Base-by-base conservation (phyloP, 2,113 vertebrate genomes). In the Pterocles orientalis region DNA sequence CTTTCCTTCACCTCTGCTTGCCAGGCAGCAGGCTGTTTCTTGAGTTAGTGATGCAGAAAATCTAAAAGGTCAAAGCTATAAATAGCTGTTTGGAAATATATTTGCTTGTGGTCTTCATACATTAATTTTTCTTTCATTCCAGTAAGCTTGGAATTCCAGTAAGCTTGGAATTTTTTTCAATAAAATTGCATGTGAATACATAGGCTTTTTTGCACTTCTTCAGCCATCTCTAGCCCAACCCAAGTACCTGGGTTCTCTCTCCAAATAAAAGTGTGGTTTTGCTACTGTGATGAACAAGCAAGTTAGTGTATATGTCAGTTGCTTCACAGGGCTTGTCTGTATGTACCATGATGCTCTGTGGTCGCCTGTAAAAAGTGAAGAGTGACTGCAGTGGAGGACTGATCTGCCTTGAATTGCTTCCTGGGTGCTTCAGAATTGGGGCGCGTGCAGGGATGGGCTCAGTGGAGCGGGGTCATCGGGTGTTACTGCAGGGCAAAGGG, bases 11-110 rank as follows among this genome's bases (percentile, higher is more conserved):
- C 94, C 94, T 95, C 93, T 91, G 53, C 87, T 94, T 95, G 91
- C 95, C 94, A 94, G 73, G 66, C 83, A 95, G 93, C 84, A 80
- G 75, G 51, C 91, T 95, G 86, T 85, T 94, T 92, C 95, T 95
- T 91, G 84, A 91, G 81, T 87, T 94, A 85, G 61, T 69, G 96
- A 92, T 95, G 95, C 87, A 95, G 89, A 95, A 97, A 95, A 96
- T 94, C 57, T 89, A 26, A 94, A 97, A 97, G 95, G 94, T 97
- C 96, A 96, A 94, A 95, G 41, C 73, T 95, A 95, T 96, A 95
- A 96, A 96, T 96, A 96, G 81, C 58, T 89, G 48, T 92, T 97
- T 79, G 53, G 92, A 66, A 96, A 93, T 94, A 90, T 88, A 92
- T 95, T 90, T 94, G 58, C 82, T 96, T 16, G 1, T 86, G 92